Evolutionary conservation across 1,140 invertebrate species (phyloP).

Genomic region (Oryzaephilus surinamensis): DNA sequence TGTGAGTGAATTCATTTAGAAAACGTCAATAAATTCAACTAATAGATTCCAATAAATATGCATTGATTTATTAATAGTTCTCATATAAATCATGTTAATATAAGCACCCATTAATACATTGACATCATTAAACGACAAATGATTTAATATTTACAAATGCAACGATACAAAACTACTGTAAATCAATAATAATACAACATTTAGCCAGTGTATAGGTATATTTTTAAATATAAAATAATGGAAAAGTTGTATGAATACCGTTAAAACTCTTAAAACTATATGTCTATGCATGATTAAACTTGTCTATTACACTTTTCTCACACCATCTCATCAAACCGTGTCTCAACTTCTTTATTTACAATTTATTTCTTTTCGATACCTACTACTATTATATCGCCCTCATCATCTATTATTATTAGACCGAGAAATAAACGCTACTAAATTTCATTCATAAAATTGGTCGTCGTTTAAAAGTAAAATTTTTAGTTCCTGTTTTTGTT

Average conservation of each 20-base stretch:
- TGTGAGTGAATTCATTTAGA: constrained; percentile 16
- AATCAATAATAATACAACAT: too few relatives aligned
- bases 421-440: constrained; percentile 7
- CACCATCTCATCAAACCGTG: constrained; percentile 12
- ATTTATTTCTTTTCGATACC: constrained; percentile 9
- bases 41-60: constrained; percentile 22
- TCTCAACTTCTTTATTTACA: constrained; percentile 12
- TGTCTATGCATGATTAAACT: constrained; percentile 13
- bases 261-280: constrained; percentile 10
- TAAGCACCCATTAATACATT: constrained; percentile 18
- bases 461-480: too few relatives aligned
- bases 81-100: constrained; percentile 21
- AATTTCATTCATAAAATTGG: constrained; percentile 11
- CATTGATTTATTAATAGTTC: constrained; percentile 20
- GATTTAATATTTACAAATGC: constrained; percentile 19
- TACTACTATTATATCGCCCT: too few relatives aligned
- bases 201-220: too few relatives aligned
- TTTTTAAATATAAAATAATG: too few relatives aligned
- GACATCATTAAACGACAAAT: constrained; percentile 22
- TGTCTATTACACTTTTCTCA: constrained; percentile 12
- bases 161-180: constrained; percentile 11
- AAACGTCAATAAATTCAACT: constrained; percentile 17
- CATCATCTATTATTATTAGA: constrained; percentile 9
- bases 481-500: too few relatives aligned
- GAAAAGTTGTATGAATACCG: constrained; percentile 6